Evolutionary conservation across 2,797 vertebrate genomes (phyloP).

Genomic region (Aphelocoma californica): DNA sequence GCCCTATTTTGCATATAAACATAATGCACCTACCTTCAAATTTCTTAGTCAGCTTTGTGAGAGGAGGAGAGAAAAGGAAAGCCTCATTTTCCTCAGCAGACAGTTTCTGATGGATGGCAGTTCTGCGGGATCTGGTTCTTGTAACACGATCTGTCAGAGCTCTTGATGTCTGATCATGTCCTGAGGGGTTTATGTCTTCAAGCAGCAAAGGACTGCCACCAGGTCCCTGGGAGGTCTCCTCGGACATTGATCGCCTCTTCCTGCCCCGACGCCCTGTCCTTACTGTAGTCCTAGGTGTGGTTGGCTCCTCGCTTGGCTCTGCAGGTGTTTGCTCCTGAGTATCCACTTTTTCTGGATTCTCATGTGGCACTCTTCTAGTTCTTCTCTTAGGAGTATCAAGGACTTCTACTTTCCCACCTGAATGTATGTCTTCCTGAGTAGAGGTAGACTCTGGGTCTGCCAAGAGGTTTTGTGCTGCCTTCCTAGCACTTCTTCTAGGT

Average conservation of each 20-base stretch:
- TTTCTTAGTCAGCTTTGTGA: constrained; percentile 69
- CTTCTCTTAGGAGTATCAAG: constrained; percentile 51
- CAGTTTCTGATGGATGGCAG: background rate
- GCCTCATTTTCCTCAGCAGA: constrained; percentile 65
- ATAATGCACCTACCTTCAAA: constrained; percentile 67
- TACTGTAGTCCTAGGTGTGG: background rate
- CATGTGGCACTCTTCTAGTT: constrained; percentile 1
- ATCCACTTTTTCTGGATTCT: background rate
- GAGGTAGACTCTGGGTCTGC: background rate
- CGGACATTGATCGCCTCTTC: background rate
- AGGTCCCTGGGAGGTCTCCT: background rate
- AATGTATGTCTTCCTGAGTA: background rate
- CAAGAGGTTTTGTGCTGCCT: background rate
- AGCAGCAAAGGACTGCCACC: constrained; percentile 12
- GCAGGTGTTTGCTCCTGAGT: background rate
- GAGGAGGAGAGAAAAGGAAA: constrained; percentile 81
- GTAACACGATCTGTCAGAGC: constrained; percentile 2
- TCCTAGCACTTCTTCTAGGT: constrained; percentile 69
- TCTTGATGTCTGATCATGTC: background rate
- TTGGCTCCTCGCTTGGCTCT: background rate
- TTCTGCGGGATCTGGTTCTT: constrained; percentile 64
- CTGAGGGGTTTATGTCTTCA: background rate
- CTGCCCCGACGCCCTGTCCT: constrained; percentile 51
- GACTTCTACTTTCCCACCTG: background rate
- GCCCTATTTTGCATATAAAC: background rate